Percentiles rank a stretch among this genome's conserved stretches.
These are phyloP conservation scores for Micrasema longulum DNA, from an alignment of 1,140 invertebrate species.

Conservation along the genomic window DNA sequence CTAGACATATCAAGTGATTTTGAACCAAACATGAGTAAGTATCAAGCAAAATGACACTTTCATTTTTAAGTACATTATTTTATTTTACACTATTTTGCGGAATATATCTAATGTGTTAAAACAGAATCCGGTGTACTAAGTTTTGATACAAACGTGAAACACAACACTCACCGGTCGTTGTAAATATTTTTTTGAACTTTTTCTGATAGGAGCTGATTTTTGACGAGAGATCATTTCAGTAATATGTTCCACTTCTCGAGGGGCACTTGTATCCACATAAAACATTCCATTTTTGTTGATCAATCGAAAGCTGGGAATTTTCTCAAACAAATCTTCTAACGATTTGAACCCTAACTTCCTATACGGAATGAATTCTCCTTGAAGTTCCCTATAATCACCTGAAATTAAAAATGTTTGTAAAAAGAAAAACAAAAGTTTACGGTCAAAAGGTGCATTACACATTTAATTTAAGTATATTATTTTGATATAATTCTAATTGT, in stretches of 20 bases:
- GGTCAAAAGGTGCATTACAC: too few species aligned
- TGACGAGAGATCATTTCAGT: slow-evolving; percentile 70
- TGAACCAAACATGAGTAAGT: too few species aligned
- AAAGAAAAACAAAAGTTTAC: too few species aligned
- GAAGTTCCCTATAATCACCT: slow-evolving; percentile 70
- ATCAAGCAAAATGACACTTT: too few species aligned
- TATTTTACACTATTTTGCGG: too few species aligned
- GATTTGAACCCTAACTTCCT: slow-evolving; percentile 68
- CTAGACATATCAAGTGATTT: too few species aligned
- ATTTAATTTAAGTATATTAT: too few species aligned
- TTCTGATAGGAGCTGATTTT: slow-evolving; percentile 64
- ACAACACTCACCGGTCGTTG: slow-evolving; percentile 58
- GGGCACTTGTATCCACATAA: slow-evolving; percentile 68
- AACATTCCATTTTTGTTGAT: slow-evolving; percentile 62
- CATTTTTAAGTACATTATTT: too few species aligned
- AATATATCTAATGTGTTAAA: too few species aligned
- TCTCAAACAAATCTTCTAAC: slow-evolving; percentile 69
- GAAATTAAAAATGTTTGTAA: too few species aligned
- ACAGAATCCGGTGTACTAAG: too few species aligned
- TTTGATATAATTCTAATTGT: background rate
- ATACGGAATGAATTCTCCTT: slow-evolving; percentile 72
- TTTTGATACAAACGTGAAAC: too few species aligned
- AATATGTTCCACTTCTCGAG: slow-evolving; percentile 70
- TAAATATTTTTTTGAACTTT: slow-evolving; percentile 59
- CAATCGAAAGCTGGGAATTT: slow-evolving; percentile 67